Base-by-base conservation (phyloP, 2,113 vertebrate species). In the Podarcis raffonei region DNA sequence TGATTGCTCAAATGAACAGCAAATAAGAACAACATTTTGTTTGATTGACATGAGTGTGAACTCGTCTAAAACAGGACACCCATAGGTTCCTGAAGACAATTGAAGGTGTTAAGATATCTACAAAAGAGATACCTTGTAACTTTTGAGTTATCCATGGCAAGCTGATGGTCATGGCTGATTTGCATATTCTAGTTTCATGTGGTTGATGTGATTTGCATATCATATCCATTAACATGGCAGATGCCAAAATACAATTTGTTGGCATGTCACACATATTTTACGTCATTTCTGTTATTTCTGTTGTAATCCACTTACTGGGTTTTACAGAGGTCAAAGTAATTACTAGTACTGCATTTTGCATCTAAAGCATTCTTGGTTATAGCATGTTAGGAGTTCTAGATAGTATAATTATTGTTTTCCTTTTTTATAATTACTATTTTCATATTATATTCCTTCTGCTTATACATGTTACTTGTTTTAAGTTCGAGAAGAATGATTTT, bases 381-480 rank as follows among this genome's bases (percentile, higher is more conserved):
- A 48, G 2, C 48, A 48, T 48, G 48, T 48, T 48, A 48, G 48
- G 48, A 48, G 48, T 48, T 48, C 48, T 48, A 48, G 48, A 48
- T 48, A 48, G 48, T 12, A 48, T 48, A 48, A 48, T 48, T 48
- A 48, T 48, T 9, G 9, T 48, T 48, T 48, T 48, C 48, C 48
- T 48, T 48, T 48, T 48, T 48, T 48, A 48, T 48, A 48, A 91
- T 93, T 92, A 91, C 92, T 89, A 86, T 92, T 94, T 95, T 92
- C 90, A 90, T 95, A 92, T 94, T 35, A 12, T 80, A 89, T 92
- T 92, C 91, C 82, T 90, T 94, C 83, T 94, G 87, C 90, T 91
- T 93, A 75, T 79, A 0, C 83, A 62, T 92, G 93, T 94, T 84
- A 76, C 57, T 12, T n/a, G 5, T 87, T 92, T 91, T 93, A 93